Evolutionary conservation across 2,113 vertebrate genomes (phyloP).

Genomic region (Platanista minor): DNA sequence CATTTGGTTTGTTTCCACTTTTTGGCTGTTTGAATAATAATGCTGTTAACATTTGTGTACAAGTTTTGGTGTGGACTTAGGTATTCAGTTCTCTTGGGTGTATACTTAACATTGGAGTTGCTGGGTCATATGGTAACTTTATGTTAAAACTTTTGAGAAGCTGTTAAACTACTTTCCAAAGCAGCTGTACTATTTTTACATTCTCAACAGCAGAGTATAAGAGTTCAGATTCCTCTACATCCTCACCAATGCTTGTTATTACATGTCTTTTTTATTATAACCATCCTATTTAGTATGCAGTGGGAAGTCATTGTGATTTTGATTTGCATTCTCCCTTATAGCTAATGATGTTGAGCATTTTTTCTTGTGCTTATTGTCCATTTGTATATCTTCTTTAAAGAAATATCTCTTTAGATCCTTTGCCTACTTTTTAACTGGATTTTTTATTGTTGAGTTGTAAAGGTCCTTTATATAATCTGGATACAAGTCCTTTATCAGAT

Average conservation of each 20-base stretch:
- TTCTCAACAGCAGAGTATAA: not conserved
- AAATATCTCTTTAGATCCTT: not conserved
- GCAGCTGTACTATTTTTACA: not conserved
- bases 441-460: slow-evolving; percentile 20
- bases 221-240: not conserved
- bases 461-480: not conserved
- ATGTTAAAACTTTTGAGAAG: slow-evolving; percentile 12
- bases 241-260: not conserved
- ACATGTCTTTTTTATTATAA: not conserved
- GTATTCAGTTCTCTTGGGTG: not conserved
- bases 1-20: not conserved
- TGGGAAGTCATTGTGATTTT: not conserved
- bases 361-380: not conserved
- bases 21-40: not conserved
- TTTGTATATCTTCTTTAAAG: slow-evolving; percentile 21
- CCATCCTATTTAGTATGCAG: not conserved
- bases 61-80: not conserved
- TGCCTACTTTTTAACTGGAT: not conserved
- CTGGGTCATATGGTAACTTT: not conserved
- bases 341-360: not conserved
- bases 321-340: slow-evolving; percentile 5
- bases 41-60: not conserved
- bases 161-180: not conserved
- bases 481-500: not conserved
- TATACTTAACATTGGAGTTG: not conserved